Percentiles rank a stretch among this genome's conserved stretches.
Conservation (phyloP, 2,113 vertebrate species). For the Monopterus albus region DNA sequence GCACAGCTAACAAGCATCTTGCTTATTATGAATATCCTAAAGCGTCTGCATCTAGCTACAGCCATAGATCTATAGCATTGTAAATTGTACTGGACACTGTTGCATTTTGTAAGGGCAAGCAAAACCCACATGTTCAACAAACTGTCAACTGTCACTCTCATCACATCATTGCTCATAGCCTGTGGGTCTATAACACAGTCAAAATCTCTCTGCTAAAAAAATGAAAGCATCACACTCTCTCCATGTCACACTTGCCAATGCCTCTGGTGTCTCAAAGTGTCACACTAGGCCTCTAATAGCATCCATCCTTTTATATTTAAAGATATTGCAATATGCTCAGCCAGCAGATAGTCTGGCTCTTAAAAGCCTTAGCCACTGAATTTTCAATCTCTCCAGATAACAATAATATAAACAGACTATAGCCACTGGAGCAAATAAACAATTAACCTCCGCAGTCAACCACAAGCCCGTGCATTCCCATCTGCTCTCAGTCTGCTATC, state of each 20-base stretch:
- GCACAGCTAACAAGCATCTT: neutral
- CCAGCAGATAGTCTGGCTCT: constrained; percentile 50
- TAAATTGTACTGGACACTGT: constrained; percentile 10
- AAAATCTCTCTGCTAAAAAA: constrained; percentile 36
- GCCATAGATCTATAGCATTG: neutral
- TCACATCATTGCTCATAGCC: constrained; percentile 43
- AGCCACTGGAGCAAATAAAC: constrained; percentile 75
- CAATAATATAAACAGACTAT: constrained; percentile 72
- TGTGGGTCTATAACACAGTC: constrained; percentile 24
- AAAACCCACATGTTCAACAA: constrained; percentile 43
- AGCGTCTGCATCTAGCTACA: neutral
- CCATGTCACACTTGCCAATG: constrained; percentile 47
- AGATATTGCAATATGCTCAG: constrained; percentile 48
- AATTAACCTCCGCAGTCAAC: constrained; percentile 75
- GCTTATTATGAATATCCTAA: neutral
- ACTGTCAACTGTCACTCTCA: constrained; percentile 55
- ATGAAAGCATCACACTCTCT: constrained; percentile 45
- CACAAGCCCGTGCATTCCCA: constrained; percentile 50
- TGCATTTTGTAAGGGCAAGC: constrained; percentile 23
- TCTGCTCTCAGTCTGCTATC: constrained; percentile 65
- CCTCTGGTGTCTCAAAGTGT: constrained; percentile 59
- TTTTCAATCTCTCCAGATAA: constrained; percentile 68
- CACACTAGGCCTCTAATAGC: constrained; percentile 53
- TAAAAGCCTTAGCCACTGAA: constrained; percentile 44
- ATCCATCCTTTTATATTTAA: constrained; percentile 50